Percentiles rank a stretch among this genome's conserved stretches.
phyloP scores from a whole-genome alignment of 53 echinoderm and acorn worm genomes.

The Patiria pectinifera region DNA sequence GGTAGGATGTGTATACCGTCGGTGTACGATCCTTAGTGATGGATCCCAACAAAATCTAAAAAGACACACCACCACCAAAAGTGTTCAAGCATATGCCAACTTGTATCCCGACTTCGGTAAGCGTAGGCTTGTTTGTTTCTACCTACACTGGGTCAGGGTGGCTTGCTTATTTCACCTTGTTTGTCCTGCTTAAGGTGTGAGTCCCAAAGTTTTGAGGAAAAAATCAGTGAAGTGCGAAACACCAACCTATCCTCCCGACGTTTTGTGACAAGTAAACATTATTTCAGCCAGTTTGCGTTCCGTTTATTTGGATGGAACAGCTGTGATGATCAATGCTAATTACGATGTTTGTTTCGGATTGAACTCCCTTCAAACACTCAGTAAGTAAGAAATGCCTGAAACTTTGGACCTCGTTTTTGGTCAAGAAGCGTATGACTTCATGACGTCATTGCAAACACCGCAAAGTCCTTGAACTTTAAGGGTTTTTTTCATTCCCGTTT shows the following conservation, averaged over 20 bases:
- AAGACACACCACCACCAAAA: too few relatives aligned
- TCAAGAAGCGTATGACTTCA: not conserved
- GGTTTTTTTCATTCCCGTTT: not conserved
- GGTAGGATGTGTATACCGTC: too few relatives aligned
- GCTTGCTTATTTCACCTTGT: too few relatives aligned
- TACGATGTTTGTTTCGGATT: constrained; percentile 12
- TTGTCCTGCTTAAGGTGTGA: too few relatives aligned
- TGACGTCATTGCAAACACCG: constrained; percentile 1
- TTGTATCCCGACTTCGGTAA: too few relatives aligned
- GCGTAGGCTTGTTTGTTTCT: too few relatives aligned
- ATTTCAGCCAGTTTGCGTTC: not conserved
- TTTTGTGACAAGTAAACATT: not conserved
- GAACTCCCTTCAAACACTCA: not conserved
- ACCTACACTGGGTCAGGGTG: too few relatives aligned
- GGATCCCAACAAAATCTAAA: too few relatives aligned
- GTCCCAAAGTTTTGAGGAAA: too few relatives aligned
- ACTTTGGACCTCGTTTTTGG: not conserved
- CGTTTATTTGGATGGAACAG: not conserved
- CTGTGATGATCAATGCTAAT: constrained; percentile 4
- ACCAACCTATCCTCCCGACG: not conserved
- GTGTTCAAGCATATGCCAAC: too few relatives aligned
- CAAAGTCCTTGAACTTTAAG: not conserved
- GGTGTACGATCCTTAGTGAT: too few relatives aligned
- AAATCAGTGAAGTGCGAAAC: not conserved
- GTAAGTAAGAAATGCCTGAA: not conserved